Percentiles rank a stretch among this genome's conserved stretches.
Evolutionary conservation across 2,797 vertebrate species (phyloP).

Genomic region (Fistularia commersonii): DNA sequence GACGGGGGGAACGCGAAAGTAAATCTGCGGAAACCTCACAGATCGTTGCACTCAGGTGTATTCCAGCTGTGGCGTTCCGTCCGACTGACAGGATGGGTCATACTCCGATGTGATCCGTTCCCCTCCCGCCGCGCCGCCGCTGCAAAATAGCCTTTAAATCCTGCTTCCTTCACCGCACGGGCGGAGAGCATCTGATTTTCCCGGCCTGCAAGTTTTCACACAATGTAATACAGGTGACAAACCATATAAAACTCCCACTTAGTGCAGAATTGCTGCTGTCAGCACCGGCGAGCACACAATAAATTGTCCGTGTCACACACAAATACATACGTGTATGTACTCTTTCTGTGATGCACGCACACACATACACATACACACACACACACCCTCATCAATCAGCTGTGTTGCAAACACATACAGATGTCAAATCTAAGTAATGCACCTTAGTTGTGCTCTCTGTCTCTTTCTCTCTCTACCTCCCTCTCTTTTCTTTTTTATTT

Average conservation of each 20-base stretch:
- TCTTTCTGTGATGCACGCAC: not conserved
- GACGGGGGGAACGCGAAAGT: too few relatives aligned
- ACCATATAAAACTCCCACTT: constrained; percentile 28
- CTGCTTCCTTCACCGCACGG: not conserved
- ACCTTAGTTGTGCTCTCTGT: constrained; percentile 10
- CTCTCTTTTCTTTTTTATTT: not conserved
- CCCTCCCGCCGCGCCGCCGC: too few relatives aligned
- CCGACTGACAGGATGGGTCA: too few relatives aligned
- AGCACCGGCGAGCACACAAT: constrained; percentile 1
- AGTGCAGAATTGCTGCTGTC: constrained; percentile 20
- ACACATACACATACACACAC: not conserved
- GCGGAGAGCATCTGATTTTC: constrained; percentile 11
- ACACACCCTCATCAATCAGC: constrained; percentile 1
- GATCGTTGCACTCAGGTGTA: too few relatives aligned
- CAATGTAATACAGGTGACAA: constrained; percentile 33
- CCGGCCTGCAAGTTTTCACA: constrained; percentile 2
- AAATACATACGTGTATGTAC: constrained; percentile 12
- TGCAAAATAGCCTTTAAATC: too few relatives aligned
- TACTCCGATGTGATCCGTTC: too few relatives aligned
- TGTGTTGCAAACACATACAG: constrained; percentile 5
- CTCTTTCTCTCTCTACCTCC: not conserved
- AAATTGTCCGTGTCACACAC: constrained; percentile 19
- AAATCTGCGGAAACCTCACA: too few relatives aligned
- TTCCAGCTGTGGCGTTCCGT: too few relatives aligned
- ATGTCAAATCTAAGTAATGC: constrained; percentile 31